Base-by-base conservation (phyloP, 92 coral and sea anemone species). In the Desmophyllum pertusum region DNA sequence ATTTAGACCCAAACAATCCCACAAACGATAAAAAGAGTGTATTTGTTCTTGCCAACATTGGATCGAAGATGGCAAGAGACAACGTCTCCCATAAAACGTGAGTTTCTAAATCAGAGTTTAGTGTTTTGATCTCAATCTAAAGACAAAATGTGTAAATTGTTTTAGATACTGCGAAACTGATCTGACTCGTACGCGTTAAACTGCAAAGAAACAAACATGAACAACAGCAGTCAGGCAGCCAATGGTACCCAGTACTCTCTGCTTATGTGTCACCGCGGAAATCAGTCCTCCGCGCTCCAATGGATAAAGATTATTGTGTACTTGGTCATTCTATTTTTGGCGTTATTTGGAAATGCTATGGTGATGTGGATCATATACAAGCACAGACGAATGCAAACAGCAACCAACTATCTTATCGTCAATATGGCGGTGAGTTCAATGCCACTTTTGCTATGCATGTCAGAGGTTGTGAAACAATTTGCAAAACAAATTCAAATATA, bases 371-470 rank as follows among this genome's bases (percentile, higher is more conserved):
- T 88, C 14, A 83, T 91, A 50, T 88, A 80, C 83, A 83, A 73
- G 46, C 87, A 88, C 55, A 59, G 85, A 30, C 31, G 92, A 21
- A 84, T 91, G 70, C 80, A 83, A 29, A 88, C 89, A 11, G 87
- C 91, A 52, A 91, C 94, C n/a, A 91, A 91, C 80, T 91, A 79
- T 37, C 90, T 91, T 21, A 88, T 91, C 3, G 88, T 87, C 41
- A 91, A 91, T 73, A 88, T 91, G 87, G 94, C 94, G 50, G 84
- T 88, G 70, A 85, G 94, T 19, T 13, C 0, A 31, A 43, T 67
- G 11, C 0, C 15, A 6, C 11, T 18, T 67, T 33, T 7, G 63
- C 19, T 53, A 21, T 53, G 62, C 70, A 65, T 66, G 25, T 5
- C n/a, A 66, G 23, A 65, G 15, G 18, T 33, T 35, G 25, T 35